Evolutionary conservation across 2,113 vertebrate species (phyloP).

Genomic region (Callospermophilus lateralis): DNA sequence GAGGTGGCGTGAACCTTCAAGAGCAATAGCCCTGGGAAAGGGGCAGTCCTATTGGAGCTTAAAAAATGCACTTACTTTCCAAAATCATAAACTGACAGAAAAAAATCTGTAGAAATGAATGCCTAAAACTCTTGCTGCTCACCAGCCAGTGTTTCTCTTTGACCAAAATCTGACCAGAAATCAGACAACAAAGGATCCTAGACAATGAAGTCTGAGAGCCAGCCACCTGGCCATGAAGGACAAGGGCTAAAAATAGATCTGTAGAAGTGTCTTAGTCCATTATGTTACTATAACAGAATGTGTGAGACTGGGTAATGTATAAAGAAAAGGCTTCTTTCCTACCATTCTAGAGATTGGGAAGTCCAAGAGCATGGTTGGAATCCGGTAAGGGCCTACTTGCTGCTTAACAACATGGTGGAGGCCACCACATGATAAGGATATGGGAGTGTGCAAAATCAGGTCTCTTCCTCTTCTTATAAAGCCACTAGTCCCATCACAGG

Average conservation of each 20-base stretch:
- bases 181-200: background rate
- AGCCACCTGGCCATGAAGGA: background rate
- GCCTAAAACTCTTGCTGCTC: background rate
- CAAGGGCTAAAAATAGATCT: background rate
- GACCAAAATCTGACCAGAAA: background rate
- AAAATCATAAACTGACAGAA: background rate
- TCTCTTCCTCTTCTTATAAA: background rate
- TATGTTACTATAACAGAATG: background rate
- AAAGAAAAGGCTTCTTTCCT: background rate
- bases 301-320: background rate
- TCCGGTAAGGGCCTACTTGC: background rate
- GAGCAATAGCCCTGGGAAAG: background rate
- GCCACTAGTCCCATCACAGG: background rate
- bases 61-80: background rate
- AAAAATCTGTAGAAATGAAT: background rate
- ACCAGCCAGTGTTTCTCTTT: background rate
- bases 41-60: background rate
- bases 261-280: background rate
- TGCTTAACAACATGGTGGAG: background rate
- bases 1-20: background rate
- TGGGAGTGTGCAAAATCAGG: too few species aligned
- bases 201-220: background rate
- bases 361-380: background rate
- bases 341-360: background rate
- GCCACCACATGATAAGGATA: background rate